Base-by-base conservation (phyloP, 35 echinoderm and acorn worm genomes). In the Anneissia japonica region DNA sequence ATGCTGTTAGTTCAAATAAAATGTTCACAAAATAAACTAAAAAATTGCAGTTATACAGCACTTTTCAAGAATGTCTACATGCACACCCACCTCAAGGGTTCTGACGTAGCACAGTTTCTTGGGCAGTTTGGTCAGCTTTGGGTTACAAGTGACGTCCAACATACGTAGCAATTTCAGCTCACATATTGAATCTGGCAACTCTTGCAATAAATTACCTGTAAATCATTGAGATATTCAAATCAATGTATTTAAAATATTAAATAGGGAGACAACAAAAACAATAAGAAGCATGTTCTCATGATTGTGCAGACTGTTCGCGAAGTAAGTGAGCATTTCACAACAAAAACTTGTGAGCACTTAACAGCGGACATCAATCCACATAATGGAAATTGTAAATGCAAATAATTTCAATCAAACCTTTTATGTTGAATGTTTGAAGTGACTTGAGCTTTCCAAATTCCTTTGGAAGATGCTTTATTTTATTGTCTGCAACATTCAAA, bases 41-140 rank as follows among this genome's bases (percentile, higher is more conserved):
- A n/a, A n/a, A n/a, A n/a, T n/a, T n/a, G n/a, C n/a, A n/a, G n/a
- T n/a, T n/a, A n/a, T n/a, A n/a, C n/a, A n/a, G n/a, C n/a, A n/a
- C n/a, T n/a, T n/a, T n/a, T n/a, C n/a, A n/a, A n/a, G n/a, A n/a
- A n/a, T n/a, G n/a, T n/a, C n/a, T n/a, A n/a, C n/a, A n/a, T n/a
- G n/a, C n/a, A n/a, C 21, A 51, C 91, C 82, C 35, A 93, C 91
- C 91, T 93, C 91, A 46, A 93, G 73, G 16, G 91, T 93, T 74
- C 38, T 85, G 40, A 89, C 36, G 39, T 93, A 34, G 36, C 91
- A 93, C n/a, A 93, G 80, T 38, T 75, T 82, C 35, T 72, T 76
- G n/a, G 91, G 91, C 38, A 93, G 76, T 12, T 64, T 77, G 43
- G 38, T 93, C 55, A 93, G 75, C 39, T 86, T 84, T 19, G 51